A percentile compares a stretch with the other conserved stretches of the same genome.
phyloP scores from a whole-genome alignment of 35 echinoderm and acorn worm species.

The Ophiothrix spiculata region DNA sequence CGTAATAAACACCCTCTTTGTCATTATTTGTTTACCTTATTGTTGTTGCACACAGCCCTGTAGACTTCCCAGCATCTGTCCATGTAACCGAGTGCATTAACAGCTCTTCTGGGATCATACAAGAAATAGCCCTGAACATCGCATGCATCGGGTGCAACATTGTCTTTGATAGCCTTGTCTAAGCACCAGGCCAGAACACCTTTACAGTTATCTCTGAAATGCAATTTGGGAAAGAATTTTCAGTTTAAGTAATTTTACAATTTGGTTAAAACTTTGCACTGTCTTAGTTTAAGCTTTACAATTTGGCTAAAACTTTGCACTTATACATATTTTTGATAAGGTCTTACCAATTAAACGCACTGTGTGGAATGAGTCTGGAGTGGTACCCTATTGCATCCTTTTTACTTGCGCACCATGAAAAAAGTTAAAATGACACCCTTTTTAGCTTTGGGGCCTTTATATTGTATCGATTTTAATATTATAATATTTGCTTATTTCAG shows the following conservation, averaged over 20 bases:
- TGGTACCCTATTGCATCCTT: no score
- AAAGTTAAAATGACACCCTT: no score
- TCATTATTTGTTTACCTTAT: conserved; percentile 53
- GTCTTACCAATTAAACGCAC: no score
- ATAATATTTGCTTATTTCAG: no score
- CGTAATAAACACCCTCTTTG: background rate
- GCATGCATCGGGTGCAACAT: conserved; percentile 69
- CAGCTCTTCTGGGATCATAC: conserved; percentile 66
- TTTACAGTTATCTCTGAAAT: background rate
- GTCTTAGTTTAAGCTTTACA: no score
- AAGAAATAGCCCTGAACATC: conserved; percentile 84
- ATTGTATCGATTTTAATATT: no score
- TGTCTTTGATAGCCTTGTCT: conserved; percentile 71
- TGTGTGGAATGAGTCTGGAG: no score
- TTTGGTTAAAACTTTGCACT: no score
- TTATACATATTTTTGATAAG: no score
- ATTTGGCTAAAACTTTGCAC: no score
- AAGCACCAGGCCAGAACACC: conserved; percentile 71
- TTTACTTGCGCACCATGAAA: no score
- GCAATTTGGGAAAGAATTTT: background rate
- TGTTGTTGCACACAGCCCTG: conserved; percentile 53
- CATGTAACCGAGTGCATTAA: conserved; percentile 86
- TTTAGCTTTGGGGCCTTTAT: no score
- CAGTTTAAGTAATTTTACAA: background rate
- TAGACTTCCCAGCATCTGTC: conserved; percentile 84